A percentile compares a stretch with the other conserved stretches of the same genome.
phyloP scores from a whole-genome alignment of 2,888 invertebrate species.

The Drosophila incognita region DNA sequence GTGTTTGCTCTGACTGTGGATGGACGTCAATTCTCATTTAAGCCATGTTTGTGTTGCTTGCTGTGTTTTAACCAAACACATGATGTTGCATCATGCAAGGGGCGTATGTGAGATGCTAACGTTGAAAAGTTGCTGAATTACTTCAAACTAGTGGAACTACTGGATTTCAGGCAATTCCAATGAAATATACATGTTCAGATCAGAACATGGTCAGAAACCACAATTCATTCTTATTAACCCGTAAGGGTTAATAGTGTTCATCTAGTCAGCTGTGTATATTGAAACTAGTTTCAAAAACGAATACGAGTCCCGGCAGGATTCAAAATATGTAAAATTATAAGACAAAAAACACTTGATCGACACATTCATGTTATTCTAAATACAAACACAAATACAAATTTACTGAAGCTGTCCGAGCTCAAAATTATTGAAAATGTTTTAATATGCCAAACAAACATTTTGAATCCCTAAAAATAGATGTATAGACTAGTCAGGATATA shows the following conservation, averaged over 20 bases:
- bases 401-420: not conserved
- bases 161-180: not conserved
- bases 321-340: not conserved
- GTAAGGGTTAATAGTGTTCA: not conserved
- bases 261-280: not conserved
- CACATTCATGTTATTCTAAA: not conserved
- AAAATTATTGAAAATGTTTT: not conserved
- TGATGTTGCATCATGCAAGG: not conserved
- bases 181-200: no score
- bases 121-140: not conserved
- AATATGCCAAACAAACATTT: not conserved
- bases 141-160: not conserved
- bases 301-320: not conserved
- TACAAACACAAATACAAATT: not conserved
- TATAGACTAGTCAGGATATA: not conserved
- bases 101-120: constrained; percentile 23
- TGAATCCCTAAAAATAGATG: not conserved
- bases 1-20: not conserved
- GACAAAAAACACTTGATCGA: not conserved
- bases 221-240: no score
- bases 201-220: no score
- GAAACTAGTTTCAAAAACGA: not conserved
- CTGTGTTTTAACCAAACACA: constrained; percentile 18
- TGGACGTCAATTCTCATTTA: constrained; percentile 43
- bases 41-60: constrained; percentile 37